Base-by-base conservation (phyloP, 1,140 invertebrate genomes). In the Temnothorax curvispinosus region DNA sequence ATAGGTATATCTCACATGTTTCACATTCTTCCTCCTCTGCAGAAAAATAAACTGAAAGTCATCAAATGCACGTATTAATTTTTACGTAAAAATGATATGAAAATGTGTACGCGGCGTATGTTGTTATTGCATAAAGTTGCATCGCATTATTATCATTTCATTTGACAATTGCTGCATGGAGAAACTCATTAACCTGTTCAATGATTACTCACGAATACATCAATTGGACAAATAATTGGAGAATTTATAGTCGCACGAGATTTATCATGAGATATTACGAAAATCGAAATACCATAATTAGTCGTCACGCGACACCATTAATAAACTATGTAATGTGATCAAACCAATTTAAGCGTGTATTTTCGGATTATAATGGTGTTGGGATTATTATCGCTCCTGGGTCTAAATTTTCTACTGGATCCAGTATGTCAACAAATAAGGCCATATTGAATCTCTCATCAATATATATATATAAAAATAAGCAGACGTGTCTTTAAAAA, bases 281-380 rank as follows among this genome's bases (percentile, higher is more conserved):
- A 84, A 69, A 84, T 84, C 69, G 54, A 75, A 84, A 60, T 75
- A 75, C 41, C 69, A 74, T 84, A 84, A 84, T 84, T 84, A 84
- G 80, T 84, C 54, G 69, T 18, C 65, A 72, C 41, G 69, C n/a
- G 54, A 75, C 54, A 84, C 52, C 54, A 84, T 82, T 82, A 82
- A 74, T 82, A 82, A 82, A 82, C 80, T 82, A 32, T 35, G 38
- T 58, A 82, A 80, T 41, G 52, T 41, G 54, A 82, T 82, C 41
- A 35, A 82, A 75, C 4, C 72, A 60, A 84, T 75, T 84, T 84
- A 84, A 60, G n/a, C 44, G 69, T 50, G 69, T 74, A 60, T 56
- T 75, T 84, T 74, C 38, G 54, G 41, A 75, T 84, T 84, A 84
- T 7, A 38, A 60, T 38, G 8, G 27, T 32, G 62, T 18, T 35